Evolutionary conservation across 2,113 vertebrate genomes (phyloP).

Genomic region (Ahaetulla prasina): DNA sequence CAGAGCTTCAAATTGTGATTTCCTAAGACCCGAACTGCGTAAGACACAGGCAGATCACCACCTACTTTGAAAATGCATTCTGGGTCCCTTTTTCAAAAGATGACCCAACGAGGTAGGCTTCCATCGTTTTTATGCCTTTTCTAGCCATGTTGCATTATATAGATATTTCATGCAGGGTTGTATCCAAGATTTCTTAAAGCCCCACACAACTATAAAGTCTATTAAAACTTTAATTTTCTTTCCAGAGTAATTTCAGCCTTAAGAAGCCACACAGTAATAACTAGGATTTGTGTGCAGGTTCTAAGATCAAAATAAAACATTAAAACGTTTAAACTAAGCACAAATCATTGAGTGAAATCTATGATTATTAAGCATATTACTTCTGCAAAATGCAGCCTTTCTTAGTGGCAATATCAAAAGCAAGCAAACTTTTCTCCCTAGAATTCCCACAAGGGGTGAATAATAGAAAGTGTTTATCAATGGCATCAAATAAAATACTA

Average conservation of each 20-base stretch:
- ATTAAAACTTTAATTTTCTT: not conserved
- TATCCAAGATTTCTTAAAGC: not conserved
- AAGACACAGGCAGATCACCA: not conserved
- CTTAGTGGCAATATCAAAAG: constrained; percentile 16
- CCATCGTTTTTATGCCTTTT: not conserved
- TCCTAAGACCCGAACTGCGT: not conserved
- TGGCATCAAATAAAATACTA: not conserved
- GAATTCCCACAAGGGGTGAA: not conserved
- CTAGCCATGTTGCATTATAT: not conserved
- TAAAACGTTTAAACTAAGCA: not conserved
- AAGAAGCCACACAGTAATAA: constrained; percentile 35
- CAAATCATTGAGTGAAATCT: not conserved
- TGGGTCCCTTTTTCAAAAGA: not conserved
- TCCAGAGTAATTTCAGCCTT: constrained; percentile 20
- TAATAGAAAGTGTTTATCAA: not conserved
- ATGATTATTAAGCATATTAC: constrained; percentile 34
- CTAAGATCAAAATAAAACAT: constrained; percentile 29
- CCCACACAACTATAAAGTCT: not conserved
- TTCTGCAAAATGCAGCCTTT: constrained; percentile 33
- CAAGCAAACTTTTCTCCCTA: not conserved
- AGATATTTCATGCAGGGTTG: not conserved
- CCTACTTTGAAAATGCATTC: not conserved
- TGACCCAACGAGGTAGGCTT: not conserved
- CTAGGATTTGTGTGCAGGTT: constrained; percentile 30
- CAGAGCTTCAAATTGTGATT: not conserved